These are phyloP conservation scores for Lydus trimaculatus DNA, from an alignment of 2,888 invertebrate genomes.

Conservation along the genomic window DNA sequence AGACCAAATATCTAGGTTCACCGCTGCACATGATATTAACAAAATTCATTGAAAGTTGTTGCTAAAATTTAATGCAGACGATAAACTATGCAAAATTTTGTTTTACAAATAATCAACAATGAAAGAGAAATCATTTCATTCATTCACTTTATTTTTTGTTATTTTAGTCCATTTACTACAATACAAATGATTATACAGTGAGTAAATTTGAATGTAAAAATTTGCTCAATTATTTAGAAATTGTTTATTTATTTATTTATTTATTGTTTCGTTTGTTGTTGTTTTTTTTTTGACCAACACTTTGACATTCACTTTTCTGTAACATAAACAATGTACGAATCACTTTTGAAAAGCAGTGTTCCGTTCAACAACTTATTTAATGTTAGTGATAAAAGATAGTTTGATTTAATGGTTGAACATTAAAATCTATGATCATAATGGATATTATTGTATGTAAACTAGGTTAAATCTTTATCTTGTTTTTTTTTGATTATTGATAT, in stretches of 20 bases:
- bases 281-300: not conserved
- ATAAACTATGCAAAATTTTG: no score
- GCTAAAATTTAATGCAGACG: no score
- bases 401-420: slow-evolving; percentile 6
- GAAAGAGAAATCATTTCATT: not conserved
- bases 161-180: not conserved
- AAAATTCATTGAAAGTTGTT: no score
- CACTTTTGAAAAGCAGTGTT: not conserved
- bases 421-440: not conserved
- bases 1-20: no score
- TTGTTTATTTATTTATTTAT: not conserved
- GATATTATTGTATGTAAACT: not conserved
- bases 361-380: slow-evolving; percentile 1
- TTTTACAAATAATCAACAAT: not conserved
- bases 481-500: not conserved
- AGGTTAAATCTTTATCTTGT: not conserved
- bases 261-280: no score
- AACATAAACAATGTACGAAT: not conserved
- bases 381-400: not conserved
- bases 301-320: slow-evolving; percentile 1
- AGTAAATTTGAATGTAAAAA: not conserved
- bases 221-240: not conserved
- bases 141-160: not conserved
- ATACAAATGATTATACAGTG: not conserved
- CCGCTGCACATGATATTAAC: no score